Base-by-base conservation (phyloP, 2,888 invertebrate genomes). In the Patella pellucida region DNA sequence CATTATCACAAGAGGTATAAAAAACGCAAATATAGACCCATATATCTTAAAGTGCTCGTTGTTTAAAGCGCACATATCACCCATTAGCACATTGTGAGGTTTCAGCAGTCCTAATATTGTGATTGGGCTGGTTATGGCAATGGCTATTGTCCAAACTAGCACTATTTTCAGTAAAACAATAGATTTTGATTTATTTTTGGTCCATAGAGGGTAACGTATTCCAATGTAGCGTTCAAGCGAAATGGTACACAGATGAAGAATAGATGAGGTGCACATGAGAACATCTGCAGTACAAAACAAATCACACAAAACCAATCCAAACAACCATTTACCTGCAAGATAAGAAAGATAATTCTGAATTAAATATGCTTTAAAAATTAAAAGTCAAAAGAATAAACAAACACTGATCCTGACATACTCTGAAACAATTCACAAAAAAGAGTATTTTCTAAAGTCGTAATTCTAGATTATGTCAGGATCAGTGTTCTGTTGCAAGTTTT, bases 1-100 rank as follows among this genome's bases (percentile, higher is more conserved):
- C 98, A 98, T 98, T 83, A 99, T 97, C 68, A 95, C 93, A 82
- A 98, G 93, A 0, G 98, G 98, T 81, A 98, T 97, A 92, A 98
- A 97, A 92, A 98, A 98, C 84, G 97, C 97, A 85, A 97, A 95
- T 86, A 97, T 95, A 75, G 97, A 97, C 56, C 98, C 98, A 85
- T 97, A 96, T 77, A 97, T 94, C 91, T 96, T 88, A 83, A 92
- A 92, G 75, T 89, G 86, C 52, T 86, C 78, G 80, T 90, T 90
- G 74, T 82, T 85, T 50, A 93, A 91, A 74, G 89, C 89, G 85
- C 93, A 93, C 31, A 86, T 2, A 94, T 94, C 2, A 94, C 95
- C 92, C 94, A 82, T 80, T 31, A 89, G 79, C 16, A 91, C 82
- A 81, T 89, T 95, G 69, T 93, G 93, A 81, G 94, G 94, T 87